A percentile compares a stretch with the other conserved stretches of the same genome.
Conservation (phyloP, 2,113 vertebrate genomes). For the Cyprichromis sp. region DNA sequence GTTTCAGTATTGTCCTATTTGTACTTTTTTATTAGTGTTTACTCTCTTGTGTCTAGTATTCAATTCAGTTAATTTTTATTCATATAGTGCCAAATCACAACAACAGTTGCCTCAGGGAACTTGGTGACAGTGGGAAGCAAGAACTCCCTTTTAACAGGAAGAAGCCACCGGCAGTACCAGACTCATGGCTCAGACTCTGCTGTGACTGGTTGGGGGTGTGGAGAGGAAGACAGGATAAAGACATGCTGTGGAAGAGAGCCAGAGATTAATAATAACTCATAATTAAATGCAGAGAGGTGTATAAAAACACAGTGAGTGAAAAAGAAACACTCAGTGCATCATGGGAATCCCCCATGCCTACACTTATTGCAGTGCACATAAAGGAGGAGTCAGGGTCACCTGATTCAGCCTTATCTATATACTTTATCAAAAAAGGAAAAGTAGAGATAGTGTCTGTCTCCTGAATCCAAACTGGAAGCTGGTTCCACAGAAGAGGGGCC, state of each 20-base stretch:
- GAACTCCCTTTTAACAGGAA: not conserved
- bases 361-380: not conserved
- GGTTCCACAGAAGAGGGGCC: not conserved
- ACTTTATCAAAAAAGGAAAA: not conserved
- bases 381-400: not conserved
- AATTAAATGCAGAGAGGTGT: not conserved
- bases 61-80: not conserved
- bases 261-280: not conserved
- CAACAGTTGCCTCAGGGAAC: not conserved
- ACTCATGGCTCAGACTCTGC: rapidly evolving
- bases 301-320: not conserved
- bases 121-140: not conserved
- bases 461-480: not conserved
- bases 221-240: not conserved
- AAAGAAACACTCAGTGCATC: not conserved
- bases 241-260: not conserved
- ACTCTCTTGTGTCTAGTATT: not conserved
- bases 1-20: not conserved
- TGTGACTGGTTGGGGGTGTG: not conserved
- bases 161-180: not conserved
- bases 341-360: not conserved
- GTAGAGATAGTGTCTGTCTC: not conserved
- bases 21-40: not conserved
- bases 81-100: not conserved
- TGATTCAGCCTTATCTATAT: not conserved